Base-by-base conservation (phyloP, 2,888 invertebrate genomes). In the Hipparchia sbordonii region DNA sequence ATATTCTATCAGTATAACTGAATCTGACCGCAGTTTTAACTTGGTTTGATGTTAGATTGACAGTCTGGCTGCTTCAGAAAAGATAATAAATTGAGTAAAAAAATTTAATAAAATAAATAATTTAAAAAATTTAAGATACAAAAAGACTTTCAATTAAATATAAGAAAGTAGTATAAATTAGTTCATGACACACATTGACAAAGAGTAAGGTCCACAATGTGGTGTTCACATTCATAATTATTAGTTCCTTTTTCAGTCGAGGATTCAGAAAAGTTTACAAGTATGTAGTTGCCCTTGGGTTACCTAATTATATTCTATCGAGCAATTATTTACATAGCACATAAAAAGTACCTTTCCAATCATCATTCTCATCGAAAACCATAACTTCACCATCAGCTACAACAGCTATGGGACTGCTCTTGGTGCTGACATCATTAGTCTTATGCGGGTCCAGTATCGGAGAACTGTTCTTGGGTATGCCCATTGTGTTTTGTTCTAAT, bases 341-440 rank as follows among this genome's bases (percentile, higher is more conserved):
- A 23, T 33, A 10, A 67, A 70, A 68, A 67, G 85, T 88, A 93
- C 95, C 95, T 91, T 96, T 96, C 97, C 97, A 97, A 82, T 96
- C 96, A 82, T 98, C 98, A 77, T 96, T 97, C 87, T 98, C 97
- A 85, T 98, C 97, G 83, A 98, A 97, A 69, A 97, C 97, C 80
- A 97, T 97, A 67, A 97, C 96, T 86, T 97, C 97, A 33, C 96
- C 96, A 74, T 96, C 96, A 69, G 96, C 95, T 76, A 96, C 96
- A 66, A 95, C 95, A 3, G 95, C 94, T 82, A 95, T 94, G 63
- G 95, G 94, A 82, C 94, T 95, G 79, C 94, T 89, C 76, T 93
- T 92, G 63, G 92, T 82, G 83, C 88, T 90, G 81, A 88, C 89
- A 75, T 91, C 92, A 72, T 81, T 89, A 1, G 89, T 90, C 80